Base-by-base conservation (phyloP, 2,797 vertebrate genomes). In the Pseudopleuronectes americanus region DNA sequence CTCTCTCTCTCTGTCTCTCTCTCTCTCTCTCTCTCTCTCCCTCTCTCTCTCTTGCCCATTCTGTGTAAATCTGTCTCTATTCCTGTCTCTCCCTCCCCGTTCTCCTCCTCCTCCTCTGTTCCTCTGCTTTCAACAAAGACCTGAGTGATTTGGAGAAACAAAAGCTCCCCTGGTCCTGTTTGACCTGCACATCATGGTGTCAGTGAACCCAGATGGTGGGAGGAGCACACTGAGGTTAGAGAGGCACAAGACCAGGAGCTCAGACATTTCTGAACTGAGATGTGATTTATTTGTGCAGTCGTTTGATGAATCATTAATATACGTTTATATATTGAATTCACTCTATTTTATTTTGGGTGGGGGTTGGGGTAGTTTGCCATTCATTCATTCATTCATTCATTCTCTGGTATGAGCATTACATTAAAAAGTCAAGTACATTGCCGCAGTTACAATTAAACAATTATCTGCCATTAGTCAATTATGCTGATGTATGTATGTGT, bases 171-270 rank as follows among this genome's bases (percentile, higher is more conserved):
- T 57, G 75, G 64, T 88, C 65, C 72, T 68, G 54, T 78, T 79
- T 92, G 84, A 92, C 85, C 87, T 83, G 76, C 81, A 70, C 51
- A 56, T 83, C 68, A 77, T 13, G 55, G 31, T 86, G 77, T 84
- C 77, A 80, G 13, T 79, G 71, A 76, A 79, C 80, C 77, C 77
- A 76, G 81, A 87, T 85, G 77, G 67, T 73, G 77, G 61, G 65
- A 59, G 64, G 78, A 83, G 80, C 81, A 70, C 64, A 28, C 36
- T 38, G 72, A 64, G 55, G 22, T 62, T 51, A 68, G 24, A 76
- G 59, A 56, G 43, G 62, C 55, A 22, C 57, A 17, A 21, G 26
- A 51, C 53, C n/a, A 31, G 52, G 43, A 43, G 14, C 41, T 13
- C 41, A 52, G 23, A 2, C 17, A 68, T 12, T 56, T 62, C n/a